phyloP scores from a whole-genome alignment of 2,113 vertebrate species.

The Brevimyrus niger region DNA sequence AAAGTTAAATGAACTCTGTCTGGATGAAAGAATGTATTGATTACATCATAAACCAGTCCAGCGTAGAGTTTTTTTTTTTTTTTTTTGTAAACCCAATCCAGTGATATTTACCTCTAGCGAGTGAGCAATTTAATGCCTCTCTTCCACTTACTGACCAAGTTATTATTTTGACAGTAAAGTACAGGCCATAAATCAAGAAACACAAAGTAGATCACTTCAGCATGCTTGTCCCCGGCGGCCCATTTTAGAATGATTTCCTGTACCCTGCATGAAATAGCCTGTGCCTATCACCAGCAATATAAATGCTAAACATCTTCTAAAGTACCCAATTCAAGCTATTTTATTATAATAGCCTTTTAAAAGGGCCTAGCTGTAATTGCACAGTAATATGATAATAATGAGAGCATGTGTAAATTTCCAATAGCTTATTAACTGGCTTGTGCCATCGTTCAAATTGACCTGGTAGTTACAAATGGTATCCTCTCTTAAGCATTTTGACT shows the following conservation, averaged over 20 bases:
- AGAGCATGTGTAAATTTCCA: constrained; percentile 18
- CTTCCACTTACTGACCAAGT: constrained; percentile 20
- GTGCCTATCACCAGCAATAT: constrained; percentile 18
- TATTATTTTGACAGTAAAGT: constrained; percentile 24
- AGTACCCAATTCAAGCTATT: constrained; percentile 30
- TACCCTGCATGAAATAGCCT: constrained; percentile 30
- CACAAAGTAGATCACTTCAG: constrained; percentile 23
- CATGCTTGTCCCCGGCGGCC: constrained; percentile 6
- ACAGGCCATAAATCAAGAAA: constrained; percentile 25
- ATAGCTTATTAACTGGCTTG: constrained; percentile 18
- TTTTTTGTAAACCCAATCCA: constrained; percentile 5
- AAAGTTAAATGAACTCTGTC: background rate
- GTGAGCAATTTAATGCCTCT: constrained; percentile 7
- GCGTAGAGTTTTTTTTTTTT: background rate
- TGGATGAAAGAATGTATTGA: background rate
- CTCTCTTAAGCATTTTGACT: constrained; percentile 13
- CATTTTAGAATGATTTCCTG: constrained; percentile 28
- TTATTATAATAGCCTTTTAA: constrained; percentile 29
- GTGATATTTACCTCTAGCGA: constrained; percentile 12
- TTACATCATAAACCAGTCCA: background rate
- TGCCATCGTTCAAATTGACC: constrained; percentile 2
- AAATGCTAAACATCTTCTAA: constrained; percentile 29
- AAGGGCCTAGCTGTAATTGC: constrained; percentile 23
- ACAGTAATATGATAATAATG: constrained; percentile 30
- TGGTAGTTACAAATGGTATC: constrained; percentile 6